Evolutionary conservation across 2,113 vertebrate genomes (phyloP).

Genomic region (Solea senegalensis): DNA sequence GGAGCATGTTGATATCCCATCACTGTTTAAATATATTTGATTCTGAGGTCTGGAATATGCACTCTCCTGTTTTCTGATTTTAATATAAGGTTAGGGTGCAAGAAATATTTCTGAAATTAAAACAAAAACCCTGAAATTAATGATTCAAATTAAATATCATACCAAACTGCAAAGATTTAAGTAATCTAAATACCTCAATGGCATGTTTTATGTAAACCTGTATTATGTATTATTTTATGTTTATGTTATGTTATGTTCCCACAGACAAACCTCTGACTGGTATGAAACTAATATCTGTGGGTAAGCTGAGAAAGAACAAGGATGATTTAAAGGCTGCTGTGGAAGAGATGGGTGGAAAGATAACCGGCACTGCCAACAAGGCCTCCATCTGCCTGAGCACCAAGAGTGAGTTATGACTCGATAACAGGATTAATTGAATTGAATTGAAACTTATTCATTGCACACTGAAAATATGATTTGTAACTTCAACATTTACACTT

Average conservation of each 20-base stretch:
- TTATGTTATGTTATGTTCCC: neutral
- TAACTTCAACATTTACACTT: neutral
- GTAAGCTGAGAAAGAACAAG: slow-evolving; percentile 92
- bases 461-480: neutral
- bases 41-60: neutral
- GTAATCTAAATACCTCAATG: neutral
- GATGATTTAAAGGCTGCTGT: slow-evolving; percentile 89
- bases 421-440: neutral
- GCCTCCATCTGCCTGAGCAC: slow-evolving; percentile 92
- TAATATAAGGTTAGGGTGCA: neutral
- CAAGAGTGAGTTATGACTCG: slow-evolving; percentile 83
- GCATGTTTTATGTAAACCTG: neutral
- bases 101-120: too few species aligned
- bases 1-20: neutral
- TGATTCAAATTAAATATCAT: too few species aligned
- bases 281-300: slow-evolving; percentile 90
- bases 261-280: slow-evolving; percentile 90
- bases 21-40: neutral
- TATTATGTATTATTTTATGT: neutral
- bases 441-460: neutral
- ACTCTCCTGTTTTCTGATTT: neutral
- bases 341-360: slow-evolving; percentile 92
- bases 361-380: slow-evolving; percentile 85
- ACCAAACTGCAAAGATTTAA: too few species aligned
- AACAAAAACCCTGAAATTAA: too few species aligned